Conservation (phyloP, 2,888 invertebrate species). For the Drepana falcataria region DNA sequence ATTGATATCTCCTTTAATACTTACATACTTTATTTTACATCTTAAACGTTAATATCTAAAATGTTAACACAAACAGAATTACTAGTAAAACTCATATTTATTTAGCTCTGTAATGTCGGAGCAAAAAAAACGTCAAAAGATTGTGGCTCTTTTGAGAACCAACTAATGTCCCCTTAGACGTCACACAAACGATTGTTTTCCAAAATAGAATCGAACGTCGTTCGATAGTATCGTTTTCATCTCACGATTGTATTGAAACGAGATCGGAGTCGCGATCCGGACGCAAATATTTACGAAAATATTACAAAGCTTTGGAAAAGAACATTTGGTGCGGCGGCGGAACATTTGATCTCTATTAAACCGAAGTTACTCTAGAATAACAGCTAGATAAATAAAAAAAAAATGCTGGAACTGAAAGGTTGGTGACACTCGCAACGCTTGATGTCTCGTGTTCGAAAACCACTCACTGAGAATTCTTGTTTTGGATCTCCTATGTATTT, state of each 20-base stretch:
- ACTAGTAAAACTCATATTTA: too few species aligned
- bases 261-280: slow-evolving; percentile 31
- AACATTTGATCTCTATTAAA: slow-evolving; percentile 51
- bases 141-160: slow-evolving; percentile 13
- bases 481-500: too few species aligned
- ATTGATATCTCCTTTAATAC: too few species aligned
- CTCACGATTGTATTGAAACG: slow-evolving; percentile 45
- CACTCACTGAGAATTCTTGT: too few species aligned
- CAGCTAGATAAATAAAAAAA: too few species aligned
- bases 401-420: too few species aligned
- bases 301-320: slow-evolving; percentile 33
- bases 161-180: slow-evolving; percentile 28
- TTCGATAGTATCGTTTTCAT: slow-evolving; percentile 39
- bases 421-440: too few species aligned
- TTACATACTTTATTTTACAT: too few species aligned
- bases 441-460: too few species aligned
- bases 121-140: slow-evolving; percentile 14
- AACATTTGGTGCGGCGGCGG: slow-evolving; percentile 42
- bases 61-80: too few species aligned
- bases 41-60: too few species aligned
- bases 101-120: neutral
- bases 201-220: slow-evolving; percentile 45
- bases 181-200: slow-evolving; percentile 43
- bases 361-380: slow-evolving; percentile 25
- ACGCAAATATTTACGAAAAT: slow-evolving; percentile 68